These are phyloP conservation scores for Thamnophis elegans DNA, from an alignment of 2,797 vertebrate genomes.

Conservation along the genomic window DNA sequence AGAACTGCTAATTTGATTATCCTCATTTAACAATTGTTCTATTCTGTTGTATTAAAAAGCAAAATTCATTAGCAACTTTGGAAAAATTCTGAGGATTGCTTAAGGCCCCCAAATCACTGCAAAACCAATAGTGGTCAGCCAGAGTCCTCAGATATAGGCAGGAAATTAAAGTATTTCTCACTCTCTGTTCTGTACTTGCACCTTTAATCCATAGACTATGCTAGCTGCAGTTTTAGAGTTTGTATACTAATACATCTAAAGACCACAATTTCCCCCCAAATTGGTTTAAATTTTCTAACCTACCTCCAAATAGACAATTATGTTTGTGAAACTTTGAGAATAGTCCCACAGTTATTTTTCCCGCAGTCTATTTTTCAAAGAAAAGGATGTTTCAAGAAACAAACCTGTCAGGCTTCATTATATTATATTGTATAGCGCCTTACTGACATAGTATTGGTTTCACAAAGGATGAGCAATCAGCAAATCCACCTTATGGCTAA, in stretches of 20 bases:
- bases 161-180: background rate
- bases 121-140: background rate
- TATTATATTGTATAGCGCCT: background rate
- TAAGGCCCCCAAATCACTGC: background rate
- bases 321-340: background rate
- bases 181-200: background rate
- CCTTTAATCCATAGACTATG: background rate
- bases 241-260: background rate
- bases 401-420: background rate
- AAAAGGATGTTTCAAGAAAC: background rate
- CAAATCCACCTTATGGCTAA: background rate
- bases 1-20: background rate
- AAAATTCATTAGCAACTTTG: background rate
- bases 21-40: background rate
- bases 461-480: background rate
- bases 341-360: background rate
- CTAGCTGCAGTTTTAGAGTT: background rate
- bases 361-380: background rate
- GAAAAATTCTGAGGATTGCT: background rate
- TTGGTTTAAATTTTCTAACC: background rate
- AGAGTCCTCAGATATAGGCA: background rate
- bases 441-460: background rate
- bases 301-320: background rate
- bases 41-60: background rate
- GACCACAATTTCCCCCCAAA: background rate